Evolutionary conservation across 2,113 vertebrate genomes (phyloP).

Genomic region (Etia nguti): DNA sequence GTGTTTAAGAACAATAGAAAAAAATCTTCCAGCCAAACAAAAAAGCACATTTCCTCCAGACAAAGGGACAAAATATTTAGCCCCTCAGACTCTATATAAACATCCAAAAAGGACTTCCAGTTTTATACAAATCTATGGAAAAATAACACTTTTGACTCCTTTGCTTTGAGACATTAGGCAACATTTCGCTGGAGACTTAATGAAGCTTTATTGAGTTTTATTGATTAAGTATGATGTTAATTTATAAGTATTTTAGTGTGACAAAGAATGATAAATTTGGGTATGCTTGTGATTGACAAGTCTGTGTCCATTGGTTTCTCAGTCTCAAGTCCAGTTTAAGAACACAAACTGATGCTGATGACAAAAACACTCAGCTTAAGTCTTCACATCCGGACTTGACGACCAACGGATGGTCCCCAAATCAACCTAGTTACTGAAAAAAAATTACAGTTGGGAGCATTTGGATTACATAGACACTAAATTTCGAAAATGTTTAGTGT

Average conservation of each 20-base stretch:
- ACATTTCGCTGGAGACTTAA: background rate
- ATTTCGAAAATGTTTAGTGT: background rate
- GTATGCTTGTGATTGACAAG: background rate
- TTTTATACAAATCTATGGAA: background rate
- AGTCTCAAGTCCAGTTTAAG: background rate
- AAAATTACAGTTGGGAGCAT: background rate
- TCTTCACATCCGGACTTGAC: background rate
- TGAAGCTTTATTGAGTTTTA: background rate
- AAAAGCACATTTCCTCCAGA: background rate
- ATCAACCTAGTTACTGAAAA: background rate
- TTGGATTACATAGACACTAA: background rate
- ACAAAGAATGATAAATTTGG: background rate
- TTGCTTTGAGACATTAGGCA: background rate
- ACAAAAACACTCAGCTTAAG: accelerated
- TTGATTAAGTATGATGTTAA: background rate
- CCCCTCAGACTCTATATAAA: background rate
- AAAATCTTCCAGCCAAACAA: background rate
- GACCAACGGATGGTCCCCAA: background rate
- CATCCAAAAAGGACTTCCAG: background rate
- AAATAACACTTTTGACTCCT: background rate
- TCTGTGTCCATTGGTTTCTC: accelerated
- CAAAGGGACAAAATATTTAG: background rate
- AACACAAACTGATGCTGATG: background rate
- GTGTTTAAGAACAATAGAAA: background rate
- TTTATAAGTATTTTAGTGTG: accelerated